Conservation (phyloP, 1,140 invertebrate species). For the Propsilocerus akamusi region DNA sequence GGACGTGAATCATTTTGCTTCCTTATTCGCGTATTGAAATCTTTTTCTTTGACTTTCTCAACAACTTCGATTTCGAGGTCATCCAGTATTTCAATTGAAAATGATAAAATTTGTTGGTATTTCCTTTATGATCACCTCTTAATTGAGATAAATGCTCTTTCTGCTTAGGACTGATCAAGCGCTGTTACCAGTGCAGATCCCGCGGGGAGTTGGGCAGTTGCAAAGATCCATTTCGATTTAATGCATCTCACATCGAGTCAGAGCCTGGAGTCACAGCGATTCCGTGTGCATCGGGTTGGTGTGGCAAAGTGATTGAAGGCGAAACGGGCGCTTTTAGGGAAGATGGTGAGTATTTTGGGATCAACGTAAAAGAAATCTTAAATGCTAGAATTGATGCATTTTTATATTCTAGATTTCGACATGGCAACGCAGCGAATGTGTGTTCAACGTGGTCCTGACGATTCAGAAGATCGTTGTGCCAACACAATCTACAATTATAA, state of each 20-base stretch:
- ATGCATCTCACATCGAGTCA: conserved; percentile 46
- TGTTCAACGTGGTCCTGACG: conserved; percentile 64
- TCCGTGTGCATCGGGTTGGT: conserved; percentile 84
- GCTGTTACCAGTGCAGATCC: conserved; percentile 67
- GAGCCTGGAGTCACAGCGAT: conserved; percentile 51
- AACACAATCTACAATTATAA: conserved; percentile 60
- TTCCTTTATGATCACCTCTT: too few relatives aligned
- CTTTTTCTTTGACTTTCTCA: too few relatives aligned
- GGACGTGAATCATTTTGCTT: too few relatives aligned
- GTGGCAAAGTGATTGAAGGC: conserved; percentile 74
- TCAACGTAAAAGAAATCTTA: not conserved
- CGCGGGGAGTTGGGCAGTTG: conserved; percentile 72
- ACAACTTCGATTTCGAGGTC: not conserved
- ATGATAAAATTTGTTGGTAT: too few relatives aligned
- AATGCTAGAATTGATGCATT: not conserved
- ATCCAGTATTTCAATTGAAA: too few relatives aligned
- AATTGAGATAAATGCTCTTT: too few relatives aligned
- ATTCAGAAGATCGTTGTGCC: conserved; percentile 73
- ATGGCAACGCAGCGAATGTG: conserved; percentile 73
- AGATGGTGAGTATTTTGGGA: conserved; percentile 25
- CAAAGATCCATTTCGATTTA: conserved; percentile 68
- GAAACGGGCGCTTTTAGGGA: conserved; percentile 41
- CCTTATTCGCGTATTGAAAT: too few relatives aligned
- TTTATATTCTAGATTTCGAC: conserved; percentile 53
- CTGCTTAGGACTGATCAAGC: conserved; percentile 31